Base-by-base conservation (phyloP, 2,797 vertebrate genomes). In the Pangasius sanitwongsei region DNA sequence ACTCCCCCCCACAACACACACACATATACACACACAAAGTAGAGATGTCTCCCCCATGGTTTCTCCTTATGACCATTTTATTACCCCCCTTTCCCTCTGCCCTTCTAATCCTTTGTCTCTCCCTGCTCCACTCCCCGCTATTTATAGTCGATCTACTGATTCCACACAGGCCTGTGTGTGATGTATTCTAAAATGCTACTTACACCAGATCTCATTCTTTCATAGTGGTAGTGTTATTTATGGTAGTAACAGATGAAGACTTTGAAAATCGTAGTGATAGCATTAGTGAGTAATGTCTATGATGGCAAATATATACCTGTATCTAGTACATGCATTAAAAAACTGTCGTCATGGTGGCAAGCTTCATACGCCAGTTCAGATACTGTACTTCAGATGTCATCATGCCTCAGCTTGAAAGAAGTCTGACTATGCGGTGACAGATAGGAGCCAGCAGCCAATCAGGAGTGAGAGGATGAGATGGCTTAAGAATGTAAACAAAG, bases 21-120 rank as follows among this genome's bases (percentile, higher is more conserved):
- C 77, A 70, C 80, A 78, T 83, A 89, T 69, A 82, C 57, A 86
- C 67, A 87, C 48, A 80, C 53, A 65, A 50, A 65, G 63, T 72
- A 48, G 61, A 83, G 83, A 89, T 85, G 83, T 89, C 89, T 86
- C 75, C 86, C 83, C 67, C 85, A 87, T 77, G 88, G 63, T 89
- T 78, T 89, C 77, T 90, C 85, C 90, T 89, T 91, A 92, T 91
- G 91, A 91, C 85, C 90, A 87, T 88, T 92, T 92, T 90, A 87
- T 70, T 53, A 87, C 86, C 77, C 77, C 83, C 84, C 84, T 81
- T 83, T 89, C 85, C 72, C 82, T 88, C 87, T 92, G 87, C 75
- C 86, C 87, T 86, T 86, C 13, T 77, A 78, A 89, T 88, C 86
- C 87, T 89, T 83, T 41, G 69, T 83, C 63, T 89, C 82, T 87